Percentiles rank a stretch among this genome's conserved stretches.
These are phyloP conservation scores for Caenorhabditis wallacei DNA, from an alignment of 2,888 invertebrate species.

Conservation along the genomic window DNA sequence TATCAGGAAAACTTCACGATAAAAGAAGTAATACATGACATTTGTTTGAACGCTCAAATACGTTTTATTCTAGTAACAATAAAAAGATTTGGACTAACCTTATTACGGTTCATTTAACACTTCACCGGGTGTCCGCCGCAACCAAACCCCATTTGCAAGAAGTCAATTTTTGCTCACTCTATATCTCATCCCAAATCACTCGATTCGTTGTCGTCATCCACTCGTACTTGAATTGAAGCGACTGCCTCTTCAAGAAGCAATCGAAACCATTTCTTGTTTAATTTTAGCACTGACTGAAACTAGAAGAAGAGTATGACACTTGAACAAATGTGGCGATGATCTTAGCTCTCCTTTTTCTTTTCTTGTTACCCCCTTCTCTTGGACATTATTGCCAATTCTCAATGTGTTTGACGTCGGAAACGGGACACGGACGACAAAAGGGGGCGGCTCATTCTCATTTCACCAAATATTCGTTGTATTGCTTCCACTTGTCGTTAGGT, in stretches of 20 bases:
- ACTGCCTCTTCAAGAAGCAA: constrained; percentile 23
- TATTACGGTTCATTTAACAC: background rate
- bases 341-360: constrained; percentile 14
- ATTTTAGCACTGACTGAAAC: constrained; percentile 52
- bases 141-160: no score
- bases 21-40: no score
- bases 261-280: constrained; percentile 49
- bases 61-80: no score
- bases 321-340: constrained; percentile 50
- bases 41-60: no score
- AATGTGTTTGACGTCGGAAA: constrained; percentile 64
- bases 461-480: constrained; percentile 46
- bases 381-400: constrained; percentile 63
- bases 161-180: constrained; percentile 21
- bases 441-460: constrained; percentile 56
- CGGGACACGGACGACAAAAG: constrained; percentile 23
- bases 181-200: constrained; percentile 14
- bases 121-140: background rate
- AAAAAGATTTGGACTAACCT: no score
- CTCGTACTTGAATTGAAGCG: constrained; percentile 40
- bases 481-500: constrained; percentile 23
- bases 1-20: no score
- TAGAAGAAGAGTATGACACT: constrained; percentile 25
- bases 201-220: constrained; percentile 29
- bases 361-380: constrained; percentile 22